phyloP scores from a whole-genome alignment of 2,113 vertebrate genomes.

The Lepus europaeus region DNA sequence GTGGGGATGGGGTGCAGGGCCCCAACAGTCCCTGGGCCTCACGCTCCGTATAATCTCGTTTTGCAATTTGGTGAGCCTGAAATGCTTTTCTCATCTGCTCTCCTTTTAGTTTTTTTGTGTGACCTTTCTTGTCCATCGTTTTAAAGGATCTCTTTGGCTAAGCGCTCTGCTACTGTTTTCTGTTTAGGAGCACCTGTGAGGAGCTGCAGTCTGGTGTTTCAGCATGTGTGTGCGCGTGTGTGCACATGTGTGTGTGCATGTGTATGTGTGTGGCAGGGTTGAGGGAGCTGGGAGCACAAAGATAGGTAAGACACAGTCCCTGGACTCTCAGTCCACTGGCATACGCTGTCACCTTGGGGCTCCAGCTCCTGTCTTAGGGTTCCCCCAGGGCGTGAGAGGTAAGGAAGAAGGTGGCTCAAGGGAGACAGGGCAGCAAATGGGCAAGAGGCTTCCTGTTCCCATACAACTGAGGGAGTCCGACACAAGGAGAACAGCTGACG shows the following conservation, averaged over 20 bases:
- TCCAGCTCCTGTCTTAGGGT: not conserved
- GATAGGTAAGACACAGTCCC: not conserved
- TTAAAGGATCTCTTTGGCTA: conserved; percentile 41
- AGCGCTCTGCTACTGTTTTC: conserved; percentile 36
- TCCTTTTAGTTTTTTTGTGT: conserved; percentile 15
- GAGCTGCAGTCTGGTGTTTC: not conserved
- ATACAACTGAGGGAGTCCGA: not conserved
- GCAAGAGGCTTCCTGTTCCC: not conserved
- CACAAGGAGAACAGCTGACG: not conserved
- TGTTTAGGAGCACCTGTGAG: conserved; percentile 56
- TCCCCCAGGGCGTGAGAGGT: not conserved
- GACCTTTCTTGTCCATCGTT: conserved; percentile 52
- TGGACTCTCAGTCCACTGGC: not conserved
- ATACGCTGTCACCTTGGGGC: not conserved
- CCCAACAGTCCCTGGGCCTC: not conserved
- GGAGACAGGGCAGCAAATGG: not conserved
- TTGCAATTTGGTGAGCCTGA: not conserved
- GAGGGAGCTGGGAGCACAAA: not conserved
- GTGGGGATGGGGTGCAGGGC: not conserved
- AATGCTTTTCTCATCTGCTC: conserved; percentile 11
- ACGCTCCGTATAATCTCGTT: not conserved
- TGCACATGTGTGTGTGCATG: no score
- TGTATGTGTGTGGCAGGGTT: no score
- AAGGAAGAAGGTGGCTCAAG: not conserved
- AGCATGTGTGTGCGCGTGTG: not conserved